Evolutionary conservation across 2,113 vertebrate genomes (phyloP).

Genomic region (Actenoides lindsayi): DNA sequence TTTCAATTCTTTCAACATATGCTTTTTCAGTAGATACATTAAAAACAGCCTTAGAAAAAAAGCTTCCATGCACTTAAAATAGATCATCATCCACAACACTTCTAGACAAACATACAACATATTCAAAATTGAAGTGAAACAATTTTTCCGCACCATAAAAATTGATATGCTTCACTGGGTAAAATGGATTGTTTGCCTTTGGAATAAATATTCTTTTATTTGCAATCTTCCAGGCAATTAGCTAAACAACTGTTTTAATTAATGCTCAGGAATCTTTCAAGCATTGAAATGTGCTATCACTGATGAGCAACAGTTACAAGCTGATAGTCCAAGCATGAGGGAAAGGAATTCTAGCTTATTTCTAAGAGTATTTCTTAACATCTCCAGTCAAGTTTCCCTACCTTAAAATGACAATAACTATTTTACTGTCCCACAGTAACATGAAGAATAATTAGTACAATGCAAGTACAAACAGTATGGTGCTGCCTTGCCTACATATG

Average conservation of each 20-base stretch:
- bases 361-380: not conserved
- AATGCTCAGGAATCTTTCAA: constrained; percentile 33
- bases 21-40: not conserved
- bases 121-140: constrained; percentile 44
- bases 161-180: constrained; percentile 29
- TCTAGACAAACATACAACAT: constrained; percentile 18
- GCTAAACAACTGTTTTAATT: constrained; percentile 65
- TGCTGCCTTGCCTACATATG: not conserved
- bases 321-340: not conserved
- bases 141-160: constrained; percentile 47
- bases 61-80: not conserved
- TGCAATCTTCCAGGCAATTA: constrained; percentile 59
- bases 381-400: not conserved
- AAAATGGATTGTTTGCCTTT: constrained; percentile 60
- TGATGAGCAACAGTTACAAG: constrained; percentile 28
- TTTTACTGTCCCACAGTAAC: not conserved
- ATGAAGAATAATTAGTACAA: not conserved
- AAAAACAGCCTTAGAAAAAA: not conserved
- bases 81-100: not conserved
- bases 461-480: not conserved
- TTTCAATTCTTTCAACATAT: not conserved
- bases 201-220: constrained; percentile 62
- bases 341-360: not conserved
- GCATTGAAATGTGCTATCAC: constrained; percentile 27
- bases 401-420: not conserved